These are phyloP conservation scores for Rhaphigaster nebulosa DNA, from an alignment of 2,888 invertebrate species.

Conservation along the genomic window DNA sequence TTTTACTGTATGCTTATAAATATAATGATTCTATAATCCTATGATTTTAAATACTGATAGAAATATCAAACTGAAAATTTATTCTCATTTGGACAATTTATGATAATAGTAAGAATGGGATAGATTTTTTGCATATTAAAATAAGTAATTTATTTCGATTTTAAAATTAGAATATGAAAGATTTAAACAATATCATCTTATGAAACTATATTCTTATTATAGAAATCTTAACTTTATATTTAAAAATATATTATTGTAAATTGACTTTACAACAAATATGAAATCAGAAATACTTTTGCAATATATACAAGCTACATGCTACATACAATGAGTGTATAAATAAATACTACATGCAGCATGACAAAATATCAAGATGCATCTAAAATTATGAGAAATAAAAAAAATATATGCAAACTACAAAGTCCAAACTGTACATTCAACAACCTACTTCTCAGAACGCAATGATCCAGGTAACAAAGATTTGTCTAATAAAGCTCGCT, in stretches of 20 bases:
- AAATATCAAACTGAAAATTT: neutral
- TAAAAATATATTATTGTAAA: neutral
- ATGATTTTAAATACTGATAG: neutral
- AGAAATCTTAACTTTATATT: neutral
- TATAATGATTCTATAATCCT: too few relatives aligned
- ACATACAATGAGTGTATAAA: neutral
- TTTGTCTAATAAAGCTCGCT: conserved; percentile 46
- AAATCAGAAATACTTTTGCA: neutral
- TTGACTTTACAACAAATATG: neutral
- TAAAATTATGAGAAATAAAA: neutral
- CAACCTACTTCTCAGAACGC: neutral
- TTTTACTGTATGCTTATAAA: too few relatives aligned
- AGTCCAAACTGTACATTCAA: neutral
- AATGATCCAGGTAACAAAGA: conserved; percentile 19
- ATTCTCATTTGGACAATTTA: neutral
- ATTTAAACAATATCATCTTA: neutral
- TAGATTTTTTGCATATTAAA: neutral
- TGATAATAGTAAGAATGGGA: neutral
- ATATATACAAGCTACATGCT: neutral
- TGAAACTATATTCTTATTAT: neutral
- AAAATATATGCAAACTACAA: conserved; percentile 48
- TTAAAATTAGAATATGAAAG: neutral
- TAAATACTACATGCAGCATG: neutral
- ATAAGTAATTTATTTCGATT: neutral
- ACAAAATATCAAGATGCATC: neutral